phyloP scores from a whole-genome alignment of 2,888 invertebrate genomes.

The Hydroisotoma schaefferi region DNA sequence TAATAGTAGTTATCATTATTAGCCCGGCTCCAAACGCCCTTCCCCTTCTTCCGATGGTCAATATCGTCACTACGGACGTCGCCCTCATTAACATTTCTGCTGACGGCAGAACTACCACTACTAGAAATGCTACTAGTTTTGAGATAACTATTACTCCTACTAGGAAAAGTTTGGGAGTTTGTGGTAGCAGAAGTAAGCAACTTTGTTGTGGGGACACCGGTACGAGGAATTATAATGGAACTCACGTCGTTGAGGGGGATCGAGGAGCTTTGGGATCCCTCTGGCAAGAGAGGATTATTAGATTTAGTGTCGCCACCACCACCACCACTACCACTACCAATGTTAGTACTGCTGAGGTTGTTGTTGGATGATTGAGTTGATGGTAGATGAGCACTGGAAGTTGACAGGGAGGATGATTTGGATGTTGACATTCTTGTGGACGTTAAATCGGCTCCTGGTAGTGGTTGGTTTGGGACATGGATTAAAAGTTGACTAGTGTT shows the following conservation, averaged over 20 bases:
- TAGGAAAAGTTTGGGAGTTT: neutral
- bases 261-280: neutral
- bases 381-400: too few species aligned
- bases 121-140: neutral
- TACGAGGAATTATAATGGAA: constrained; percentile 23
- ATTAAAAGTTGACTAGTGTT: constrained; percentile 23
- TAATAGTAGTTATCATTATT: too few species aligned
- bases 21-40: too few species aligned
- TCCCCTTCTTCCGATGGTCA: neutral
- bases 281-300: constrained; percentile 23
- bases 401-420: neutral
- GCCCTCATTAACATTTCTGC: constrained; percentile 8
- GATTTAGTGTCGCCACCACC: constrained; percentile 16
- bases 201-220: too few species aligned
- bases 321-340: neutral
- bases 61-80: neutral
- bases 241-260: constrained; percentile 19
- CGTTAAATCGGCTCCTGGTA: too few species aligned
- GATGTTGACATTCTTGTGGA: neutral
- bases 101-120: constrained; percentile 1
- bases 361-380: too few species aligned
- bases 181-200: too few species aligned
- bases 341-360: too few species aligned
- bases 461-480: too few species aligned
- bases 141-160: too few species aligned